phyloP scores from a whole-genome alignment of 2,888 invertebrate genomes.

The Scelioninae gen. 1 region DNA sequence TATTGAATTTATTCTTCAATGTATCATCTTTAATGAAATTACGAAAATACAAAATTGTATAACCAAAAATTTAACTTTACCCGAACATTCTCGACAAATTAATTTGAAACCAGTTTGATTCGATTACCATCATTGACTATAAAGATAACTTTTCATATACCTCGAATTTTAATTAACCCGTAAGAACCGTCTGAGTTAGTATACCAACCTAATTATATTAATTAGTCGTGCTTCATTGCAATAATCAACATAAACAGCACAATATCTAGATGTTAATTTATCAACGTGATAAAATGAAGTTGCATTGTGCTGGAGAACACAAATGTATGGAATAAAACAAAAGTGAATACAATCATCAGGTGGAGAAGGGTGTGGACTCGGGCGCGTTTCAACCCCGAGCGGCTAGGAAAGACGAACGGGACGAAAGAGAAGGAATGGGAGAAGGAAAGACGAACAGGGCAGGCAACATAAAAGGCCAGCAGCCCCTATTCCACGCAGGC shows the following conservation, averaged over 20 bases:
- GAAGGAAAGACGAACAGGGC: slow-evolving; percentile 57
- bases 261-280: slow-evolving; percentile 67
- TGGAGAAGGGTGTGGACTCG: slow-evolving; percentile 9
- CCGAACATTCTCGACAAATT: too few species aligned
- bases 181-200: slow-evolving; percentile 21
- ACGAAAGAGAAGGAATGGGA: slow-evolving; percentile 15
- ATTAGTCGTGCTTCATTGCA: slow-evolving; percentile 53
- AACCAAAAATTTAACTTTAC: too few species aligned
- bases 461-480: slow-evolving; percentile 81
- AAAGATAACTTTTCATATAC: too few species aligned
- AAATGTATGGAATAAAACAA: slow-evolving; percentile 62
- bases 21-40: too few species aligned
- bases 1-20: too few species aligned
- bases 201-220: slow-evolving; percentile 48
- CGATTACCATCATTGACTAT: too few species aligned
- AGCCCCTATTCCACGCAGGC: slow-evolving; percentile 79
- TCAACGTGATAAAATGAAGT: slow-evolving; percentile 56
- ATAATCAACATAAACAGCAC: slow-evolving; percentile 57
- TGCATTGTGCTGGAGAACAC: slow-evolving; percentile 52
- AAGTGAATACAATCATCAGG: slow-evolving; percentile 60
- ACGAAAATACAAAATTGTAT: too few species aligned
- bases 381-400: slow-evolving; percentile 47
- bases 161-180: too few species aligned
- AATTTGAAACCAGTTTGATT: too few species aligned
- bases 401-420: slow-evolving; percentile 40